Evolutionary conservation across 2,113 vertebrate genomes (phyloP).

Genomic region (Fregetta grallaria): DNA sequence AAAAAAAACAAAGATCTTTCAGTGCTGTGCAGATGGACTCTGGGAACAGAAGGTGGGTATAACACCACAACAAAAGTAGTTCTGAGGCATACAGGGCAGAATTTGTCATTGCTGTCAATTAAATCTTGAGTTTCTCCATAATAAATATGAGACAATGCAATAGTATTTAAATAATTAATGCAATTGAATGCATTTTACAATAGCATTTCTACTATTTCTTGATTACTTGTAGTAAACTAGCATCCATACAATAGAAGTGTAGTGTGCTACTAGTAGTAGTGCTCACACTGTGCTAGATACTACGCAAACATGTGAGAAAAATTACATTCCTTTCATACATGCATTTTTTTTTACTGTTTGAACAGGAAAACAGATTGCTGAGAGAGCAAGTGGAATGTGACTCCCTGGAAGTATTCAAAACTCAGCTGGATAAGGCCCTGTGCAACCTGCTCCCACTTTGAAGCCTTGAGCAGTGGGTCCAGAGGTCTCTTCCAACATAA

Average conservation of each 20-base stretch:
- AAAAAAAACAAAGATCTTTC: neutral
- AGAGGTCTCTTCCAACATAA: neutral
- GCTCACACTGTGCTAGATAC: neutral
- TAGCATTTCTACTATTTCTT: neutral
- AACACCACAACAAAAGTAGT: neutral
- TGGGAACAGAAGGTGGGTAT: neutral
- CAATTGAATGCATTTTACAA: neutral
- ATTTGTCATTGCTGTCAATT: neutral
- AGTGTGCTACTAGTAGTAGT: neutral
- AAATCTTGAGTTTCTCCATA: neutral
- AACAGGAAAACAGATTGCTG: neutral
- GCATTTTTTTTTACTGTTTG: neutral
- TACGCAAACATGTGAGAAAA: neutral
- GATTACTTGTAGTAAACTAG: neutral
- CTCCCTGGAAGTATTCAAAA: neutral
- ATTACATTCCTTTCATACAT: neutral
- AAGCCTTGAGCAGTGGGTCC: neutral
- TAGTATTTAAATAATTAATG: neutral
- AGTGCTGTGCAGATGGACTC: neutral
- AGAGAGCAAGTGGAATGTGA: neutral
- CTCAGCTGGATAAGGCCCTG: neutral
- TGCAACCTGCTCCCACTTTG: neutral
- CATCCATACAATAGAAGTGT: neutral
- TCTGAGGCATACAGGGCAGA: neutral
- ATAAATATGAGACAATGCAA: neutral